Evolutionary conservation across 2,888 invertebrate genomes (phyloP).

Genomic region (Rapana venosa): DNA sequence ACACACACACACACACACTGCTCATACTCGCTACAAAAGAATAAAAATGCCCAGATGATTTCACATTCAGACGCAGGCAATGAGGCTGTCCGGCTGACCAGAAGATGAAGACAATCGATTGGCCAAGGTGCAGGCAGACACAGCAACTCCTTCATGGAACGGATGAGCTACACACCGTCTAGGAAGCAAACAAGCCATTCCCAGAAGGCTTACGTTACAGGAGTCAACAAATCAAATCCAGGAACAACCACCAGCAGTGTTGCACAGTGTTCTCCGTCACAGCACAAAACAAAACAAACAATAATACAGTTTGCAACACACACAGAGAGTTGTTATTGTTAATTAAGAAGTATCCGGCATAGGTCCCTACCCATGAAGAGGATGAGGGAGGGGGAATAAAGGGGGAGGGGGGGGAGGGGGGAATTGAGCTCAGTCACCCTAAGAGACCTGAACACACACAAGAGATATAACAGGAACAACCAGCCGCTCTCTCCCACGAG

Average conservation of each 20-base stretch:
- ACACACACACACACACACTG: constrained; percentile 12
- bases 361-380: not conserved
- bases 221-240: not conserved
- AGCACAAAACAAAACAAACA: not conserved
- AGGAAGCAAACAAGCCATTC: not conserved
- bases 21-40: not conserved
- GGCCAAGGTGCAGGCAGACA: not conserved
- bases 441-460: not conserved
- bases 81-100: not conserved
- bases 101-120: not conserved
- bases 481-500: not conserved
- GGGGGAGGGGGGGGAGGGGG: not conserved
- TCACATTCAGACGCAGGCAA: not conserved
- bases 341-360: not conserved
- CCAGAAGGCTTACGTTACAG: not conserved
- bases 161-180: not conserved
- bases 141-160: not conserved
- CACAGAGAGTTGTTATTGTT: not conserved
- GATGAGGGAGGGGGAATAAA: not conserved
- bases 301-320: not conserved
- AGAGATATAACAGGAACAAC: not conserved
- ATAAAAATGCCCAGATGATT: not conserved
- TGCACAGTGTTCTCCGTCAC: constrained; percentile 16
- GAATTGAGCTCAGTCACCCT: constrained; percentile 5
- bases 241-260: constrained; percentile 29